Percentiles rank a stretch among this genome's conserved stretches.
Conservation (phyloP, 92 coral and sea anemone species). For the Parazoanthus atlanticus region DNA sequence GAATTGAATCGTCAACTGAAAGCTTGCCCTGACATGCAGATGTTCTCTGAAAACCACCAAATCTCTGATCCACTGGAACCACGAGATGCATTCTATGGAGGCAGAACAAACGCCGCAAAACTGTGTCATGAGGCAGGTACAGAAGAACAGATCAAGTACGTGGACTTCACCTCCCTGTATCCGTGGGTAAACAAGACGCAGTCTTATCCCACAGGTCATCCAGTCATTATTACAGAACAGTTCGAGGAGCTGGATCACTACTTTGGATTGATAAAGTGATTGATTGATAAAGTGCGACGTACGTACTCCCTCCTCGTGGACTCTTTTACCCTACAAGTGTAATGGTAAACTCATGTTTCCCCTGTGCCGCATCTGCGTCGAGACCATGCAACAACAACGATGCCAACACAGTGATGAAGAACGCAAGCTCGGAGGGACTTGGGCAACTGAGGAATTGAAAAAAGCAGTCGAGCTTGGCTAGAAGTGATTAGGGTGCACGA, state of each 20-base stretch:
- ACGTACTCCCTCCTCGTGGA: conserved; percentile 58
- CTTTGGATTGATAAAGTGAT: too few relatives aligned
- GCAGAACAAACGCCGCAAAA: conserved; percentile 36
- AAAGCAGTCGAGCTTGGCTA: conserved; percentile 53
- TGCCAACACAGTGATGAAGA: conserved; percentile 50
- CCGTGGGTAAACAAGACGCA: conserved; percentile 39
- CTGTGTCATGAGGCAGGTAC: conserved; percentile 6
- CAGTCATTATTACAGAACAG: conserved; percentile 36
- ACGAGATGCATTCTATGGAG: conserved; percentile 28
- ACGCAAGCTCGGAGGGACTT: conserved; percentile 52
- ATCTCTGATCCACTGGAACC: conserved; percentile 26
- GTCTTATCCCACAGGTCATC: conserved; percentile 27
- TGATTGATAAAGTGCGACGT: conserved; percentile 57
- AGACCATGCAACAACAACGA: conserved; percentile 35
- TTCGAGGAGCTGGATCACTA: conserved; percentile 36
- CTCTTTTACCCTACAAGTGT: conserved; percentile 55
- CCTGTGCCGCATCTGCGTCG: conserved; percentile 52
- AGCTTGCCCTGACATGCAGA: conserved; percentile 26
- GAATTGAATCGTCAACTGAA: conserved; percentile 19
- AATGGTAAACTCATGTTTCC: conserved; percentile 53
- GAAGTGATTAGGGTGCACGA: conserved; percentile 37
- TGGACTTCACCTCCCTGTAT: conserved; percentile 46
- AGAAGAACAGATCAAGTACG: conserved; percentile 47
- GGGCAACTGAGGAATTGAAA: conserved; percentile 51
- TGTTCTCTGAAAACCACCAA: conserved; percentile 3